Base-by-base conservation (phyloP, 2,888 invertebrate genomes). In the Lasioglossum leucozonium region DNA sequence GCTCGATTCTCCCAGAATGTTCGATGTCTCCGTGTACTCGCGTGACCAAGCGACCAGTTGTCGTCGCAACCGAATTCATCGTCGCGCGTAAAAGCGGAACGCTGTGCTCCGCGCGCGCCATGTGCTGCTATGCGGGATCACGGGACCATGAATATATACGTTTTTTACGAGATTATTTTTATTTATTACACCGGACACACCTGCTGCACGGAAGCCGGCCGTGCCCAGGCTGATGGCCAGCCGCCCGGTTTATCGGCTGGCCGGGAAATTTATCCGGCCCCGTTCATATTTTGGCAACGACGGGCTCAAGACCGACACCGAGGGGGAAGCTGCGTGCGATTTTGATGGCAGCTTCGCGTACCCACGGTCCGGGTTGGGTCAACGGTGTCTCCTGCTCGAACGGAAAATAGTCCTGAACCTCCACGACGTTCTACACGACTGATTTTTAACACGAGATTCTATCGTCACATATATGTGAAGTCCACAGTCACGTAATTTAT, bases 111-210 rank as follows among this genome's bases (percentile, higher is more conserved):
- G 26, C 58, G 58, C 13, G 58, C 58, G 71, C n/a, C n/a, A 40
- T 71, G n/a, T 42, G 40, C 37, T 18, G 72, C n/a, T 26, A 26
- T 26, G 16, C 42, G 34, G 44, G 18, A 62, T 51, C 81, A 44
- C 67, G 58, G 44, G 10, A 18, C n/a, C 72, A 2, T 37, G 55
- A 34, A 69, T 73, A 72, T 71, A 44, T 62, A 26, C 71, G 26
- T 58, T 84, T 72, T 65, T 84, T 81, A 73, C 79, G 86, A 73
- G 47, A 58, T 82, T n/a, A 71, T 79, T 71, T 62, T 72, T 42
- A 81, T 82, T 86, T 79, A 55, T 86, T 74, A 74, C 82, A 47
- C 62, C 58, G 75, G 71, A 47, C 73, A 34, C 85, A 81, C 73
- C 72, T 62, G 74, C 44, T 22, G 42, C 81, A 5, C 67, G 71